Base-by-base conservation (phyloP, 2,888 invertebrate genomes). In the Sicus ferrugineus region DNA sequence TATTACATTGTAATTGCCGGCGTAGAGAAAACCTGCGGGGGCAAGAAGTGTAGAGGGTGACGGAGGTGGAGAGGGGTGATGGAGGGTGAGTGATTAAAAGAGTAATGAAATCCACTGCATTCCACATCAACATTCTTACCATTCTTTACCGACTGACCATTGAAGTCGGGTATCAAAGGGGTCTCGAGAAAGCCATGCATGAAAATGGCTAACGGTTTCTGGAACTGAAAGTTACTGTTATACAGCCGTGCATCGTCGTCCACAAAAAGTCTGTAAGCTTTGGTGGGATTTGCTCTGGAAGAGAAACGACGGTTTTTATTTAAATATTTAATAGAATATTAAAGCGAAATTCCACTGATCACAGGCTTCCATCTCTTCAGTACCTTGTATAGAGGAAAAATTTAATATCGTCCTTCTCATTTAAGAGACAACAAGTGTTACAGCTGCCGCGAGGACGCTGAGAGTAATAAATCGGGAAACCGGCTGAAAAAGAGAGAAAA, bases 131-230 rank as follows among this genome's bases (percentile, higher is more conserved):
- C 34, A 68, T 28, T 69, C 80, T 82, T 86, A 91, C 91, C 90
- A 79, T 92, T 88, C 80, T 88, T 89, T 38, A 93, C 85, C 66
- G 89, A 86, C 38, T 86, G 87, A 72, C 86, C 85, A 71, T 84
- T 84, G 28, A 91, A 89, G 75, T 90, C 89, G 6, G 87, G 85
- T 16, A 91, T 92, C 0, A 88, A 88, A 0, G 89, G 88, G n/a
- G 89, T 86, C 79, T 93, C 93, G 0, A 91, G 89, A 84, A 93
- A 94, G 2, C 94, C 93, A 85, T 93, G 93, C 72, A 93, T 85
- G 82, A 91, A 93, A 75, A 94, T 87, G 48, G 92, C 88, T 5
- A 92, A 71, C 70, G 84, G 84, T 77, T 81, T 77, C 76, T 82
- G 78, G 73, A 80, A 81, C 77, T 82, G 80, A 76, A 93, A 89